Percentiles rank a stretch among this genome's conserved stretches.
These are phyloP conservation scores for Drosophila bifasciata DNA, from an alignment of 1,140 invertebrate species.

Conservation along the genomic window DNA sequence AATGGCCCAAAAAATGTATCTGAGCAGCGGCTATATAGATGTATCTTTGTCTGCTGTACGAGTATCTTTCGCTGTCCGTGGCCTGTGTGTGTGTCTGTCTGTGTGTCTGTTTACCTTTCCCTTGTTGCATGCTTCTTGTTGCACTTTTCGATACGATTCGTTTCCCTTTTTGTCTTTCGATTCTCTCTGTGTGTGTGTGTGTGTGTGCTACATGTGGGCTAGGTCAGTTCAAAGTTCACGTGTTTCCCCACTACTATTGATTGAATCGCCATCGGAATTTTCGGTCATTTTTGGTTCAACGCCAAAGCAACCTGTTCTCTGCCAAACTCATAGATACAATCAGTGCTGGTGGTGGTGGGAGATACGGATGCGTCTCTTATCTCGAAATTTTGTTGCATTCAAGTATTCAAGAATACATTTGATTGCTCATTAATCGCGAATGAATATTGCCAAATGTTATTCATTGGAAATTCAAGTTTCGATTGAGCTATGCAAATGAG, in stretches of 20 bases:
- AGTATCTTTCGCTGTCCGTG: too few relatives aligned
- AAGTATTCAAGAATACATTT: conserved; percentile 18
- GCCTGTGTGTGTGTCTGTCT: conserved; percentile 26
- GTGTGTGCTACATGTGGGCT: conserved; percentile 52
- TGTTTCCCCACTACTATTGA: conserved; percentile 50
- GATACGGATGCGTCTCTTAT: not conserved
- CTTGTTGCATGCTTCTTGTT: conserved; percentile 65
- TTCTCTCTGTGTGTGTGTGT: conserved; percentile 17
- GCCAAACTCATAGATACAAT: conserved; percentile 21
- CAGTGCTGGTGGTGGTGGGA: not conserved
- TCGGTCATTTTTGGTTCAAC: conserved; percentile 42
- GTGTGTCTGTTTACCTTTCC: conserved; percentile 60
- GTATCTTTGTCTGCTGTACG: not conserved
- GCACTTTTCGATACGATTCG: conserved; percentile 52
- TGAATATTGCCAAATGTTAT: not conserved
- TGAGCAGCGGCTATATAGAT: conserved; percentile 20
- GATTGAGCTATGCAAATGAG: too few relatives aligned
- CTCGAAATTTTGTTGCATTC: conserved; percentile 11
- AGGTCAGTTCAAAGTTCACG: conserved; percentile 66
- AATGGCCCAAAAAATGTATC: conserved; percentile 36
- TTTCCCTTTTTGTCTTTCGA: conserved; percentile 30
- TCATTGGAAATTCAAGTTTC: conserved; percentile 10
- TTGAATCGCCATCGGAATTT: conserved; percentile 41
- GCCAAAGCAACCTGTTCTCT: conserved; percentile 59
- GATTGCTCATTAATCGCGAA: conserved; percentile 41